Percentiles rank a stretch among this genome's conserved stretches.
Conservation (phyloP, 2,113 vertebrate species). For the Alces alces region DNA sequence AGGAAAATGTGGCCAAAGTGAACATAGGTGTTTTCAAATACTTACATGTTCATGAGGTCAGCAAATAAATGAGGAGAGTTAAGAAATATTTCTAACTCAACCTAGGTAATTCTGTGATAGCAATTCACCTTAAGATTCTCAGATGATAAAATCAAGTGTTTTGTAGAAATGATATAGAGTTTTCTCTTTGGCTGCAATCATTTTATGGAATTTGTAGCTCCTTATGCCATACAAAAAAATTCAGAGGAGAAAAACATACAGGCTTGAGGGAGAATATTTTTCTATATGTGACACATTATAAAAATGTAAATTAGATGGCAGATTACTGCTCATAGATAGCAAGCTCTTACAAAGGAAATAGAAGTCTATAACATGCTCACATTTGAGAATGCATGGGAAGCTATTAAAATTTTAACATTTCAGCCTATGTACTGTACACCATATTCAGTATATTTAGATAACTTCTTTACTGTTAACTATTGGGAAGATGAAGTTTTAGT, state of each 20-base stretch:
- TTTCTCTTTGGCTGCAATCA: background rate
- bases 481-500: background rate
- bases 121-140: background rate
- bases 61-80: background rate
- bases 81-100: background rate
- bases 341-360: conserved; percentile 10
- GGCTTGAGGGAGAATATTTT: conserved; percentile 8
- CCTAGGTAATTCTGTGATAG: background rate
- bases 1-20: background rate
- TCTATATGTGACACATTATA: conserved; percentile 15
- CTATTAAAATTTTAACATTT: conserved; percentile 41
- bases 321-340: background rate
- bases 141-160: background rate
- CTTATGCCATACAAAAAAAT: background rate
- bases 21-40: background rate
- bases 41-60: background rate
- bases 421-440: background rate
- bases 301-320: conserved; percentile 43
- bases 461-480: background rate
- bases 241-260: background rate
- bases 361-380: background rate
- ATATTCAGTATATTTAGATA: conserved; percentile 2
- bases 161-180: background rate
- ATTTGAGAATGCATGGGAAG: conserved; percentile 13
- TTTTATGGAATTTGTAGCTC: background rate